Evolutionary conservation across 2,797 vertebrate species (phyloP).

Genomic region (Danio albolineatus): DNA sequence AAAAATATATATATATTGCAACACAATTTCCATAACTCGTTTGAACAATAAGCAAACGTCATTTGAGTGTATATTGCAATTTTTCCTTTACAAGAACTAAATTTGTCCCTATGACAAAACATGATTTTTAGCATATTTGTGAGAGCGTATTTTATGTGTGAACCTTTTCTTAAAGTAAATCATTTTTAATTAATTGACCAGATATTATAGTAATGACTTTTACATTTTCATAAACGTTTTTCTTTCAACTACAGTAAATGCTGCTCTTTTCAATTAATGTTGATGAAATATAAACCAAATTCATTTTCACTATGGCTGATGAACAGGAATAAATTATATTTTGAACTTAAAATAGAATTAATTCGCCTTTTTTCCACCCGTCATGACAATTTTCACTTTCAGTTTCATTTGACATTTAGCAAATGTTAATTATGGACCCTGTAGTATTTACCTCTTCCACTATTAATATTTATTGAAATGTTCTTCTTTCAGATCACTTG

Average conservation of each 20-base stretch:
- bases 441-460: background rate
- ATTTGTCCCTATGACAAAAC: background rate
- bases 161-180: too few relatives aligned
- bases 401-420: background rate
- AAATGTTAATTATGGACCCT: background rate
- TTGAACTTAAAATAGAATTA: too few relatives aligned
- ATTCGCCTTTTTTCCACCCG: too few relatives aligned
- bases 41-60: too few relatives aligned
- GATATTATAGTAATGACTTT: background rate
- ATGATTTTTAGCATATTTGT: background rate
- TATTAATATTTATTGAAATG: background rate
- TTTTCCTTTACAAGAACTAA: background rate
- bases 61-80: too few relatives aligned
- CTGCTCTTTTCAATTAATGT: background rate
- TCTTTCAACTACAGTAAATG: background rate
- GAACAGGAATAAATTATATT: background rate
- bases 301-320: background rate
- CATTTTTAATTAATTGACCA: too few relatives aligned
- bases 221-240: background rate
- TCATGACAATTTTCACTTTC: background rate
- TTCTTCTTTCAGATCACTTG: constrained; percentile 20
- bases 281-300: background rate
- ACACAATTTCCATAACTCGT: too few relatives aligned
- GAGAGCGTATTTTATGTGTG: background rate
- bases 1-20: too few relatives aligned